Evolutionary conservation across 2,888 invertebrate species (phyloP).

Genomic region (Acanthosepion pharaonis): DNA sequence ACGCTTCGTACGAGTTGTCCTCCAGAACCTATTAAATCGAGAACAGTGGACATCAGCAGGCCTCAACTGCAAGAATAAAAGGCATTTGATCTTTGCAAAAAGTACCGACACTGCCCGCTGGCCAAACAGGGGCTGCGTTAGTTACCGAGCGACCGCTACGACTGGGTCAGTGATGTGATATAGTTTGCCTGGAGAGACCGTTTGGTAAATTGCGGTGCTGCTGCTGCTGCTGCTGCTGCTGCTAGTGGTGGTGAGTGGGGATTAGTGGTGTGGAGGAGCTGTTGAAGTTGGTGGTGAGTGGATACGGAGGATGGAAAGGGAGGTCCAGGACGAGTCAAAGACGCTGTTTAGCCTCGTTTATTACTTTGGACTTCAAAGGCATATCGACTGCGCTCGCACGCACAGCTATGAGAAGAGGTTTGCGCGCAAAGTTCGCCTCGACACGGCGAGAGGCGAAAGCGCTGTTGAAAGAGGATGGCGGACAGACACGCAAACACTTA

Average conservation of each 20-base stretch:
- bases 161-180: not conserved
- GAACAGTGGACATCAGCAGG: not conserved
- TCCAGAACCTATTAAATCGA: not conserved
- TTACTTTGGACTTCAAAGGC: constrained; percentile 21
- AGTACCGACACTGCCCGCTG: constrained; percentile 17
- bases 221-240: not conserved
- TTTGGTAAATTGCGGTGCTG: not conserved
- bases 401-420: not conserved
- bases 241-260: not conserved
- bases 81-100: not conserved
- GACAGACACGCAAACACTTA: not conserved
- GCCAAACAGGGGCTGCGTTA: not conserved
- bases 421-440: not conserved
- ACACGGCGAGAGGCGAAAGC: not conserved
- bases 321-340: not conserved
- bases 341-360: not conserved
- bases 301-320: not conserved
- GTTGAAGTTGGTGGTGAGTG: not conserved
- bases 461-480: not conserved
- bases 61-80: not conserved
- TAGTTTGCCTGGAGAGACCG: not conserved
- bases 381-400: not conserved
- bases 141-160: not conserved
- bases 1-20: not conserved
- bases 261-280: not conserved